Evolutionary conservation across 1,140 invertebrate species (phyloP).

Genomic region (Apolygus lucorum): DNA sequence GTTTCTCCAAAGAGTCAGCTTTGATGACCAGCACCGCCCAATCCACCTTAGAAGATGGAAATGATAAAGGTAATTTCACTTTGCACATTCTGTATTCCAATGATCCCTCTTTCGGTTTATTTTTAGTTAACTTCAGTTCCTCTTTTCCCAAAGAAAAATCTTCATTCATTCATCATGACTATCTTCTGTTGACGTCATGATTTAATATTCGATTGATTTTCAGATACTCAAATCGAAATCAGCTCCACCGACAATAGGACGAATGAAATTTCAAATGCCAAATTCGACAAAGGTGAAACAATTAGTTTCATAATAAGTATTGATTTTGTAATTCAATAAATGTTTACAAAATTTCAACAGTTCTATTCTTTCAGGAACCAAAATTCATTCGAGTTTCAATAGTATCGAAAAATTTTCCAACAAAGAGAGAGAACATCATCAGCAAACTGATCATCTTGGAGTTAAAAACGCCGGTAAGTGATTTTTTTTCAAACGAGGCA

Average conservation of each 20-base stretch:
- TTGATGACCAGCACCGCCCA: slow-evolving; percentile 23
- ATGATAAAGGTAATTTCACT: slow-evolving; percentile 20
- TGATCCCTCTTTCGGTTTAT: not conserved
- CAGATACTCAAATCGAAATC: slow-evolving; percentile 21
- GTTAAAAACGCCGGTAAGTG: not conserved
- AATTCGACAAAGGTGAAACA: slow-evolving; percentile 18
- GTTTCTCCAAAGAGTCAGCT: slow-evolving; percentile 21
- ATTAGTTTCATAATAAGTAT: too few relatives aligned
- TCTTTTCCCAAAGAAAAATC: too few relatives aligned
- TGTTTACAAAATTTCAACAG: not conserved
- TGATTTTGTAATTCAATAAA: too few relatives aligned
- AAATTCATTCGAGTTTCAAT: slow-evolving; percentile 3
- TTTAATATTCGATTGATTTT: not conserved
- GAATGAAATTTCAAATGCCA: not conserved
- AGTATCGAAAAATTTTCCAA: slow-evolving; percentile 11
- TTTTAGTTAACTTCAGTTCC: slow-evolving; percentile 1
- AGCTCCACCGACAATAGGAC: slow-evolving; percentile 18
- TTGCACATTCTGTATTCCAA: slow-evolving; percentile 11
- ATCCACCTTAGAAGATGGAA: slow-evolving; percentile 23
- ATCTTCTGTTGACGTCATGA: too few relatives aligned
- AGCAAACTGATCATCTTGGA: not conserved
- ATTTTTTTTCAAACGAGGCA: not conserved
- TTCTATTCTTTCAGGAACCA: not conserved
- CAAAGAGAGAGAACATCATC: not conserved
- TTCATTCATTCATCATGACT: too few relatives aligned